Evolutionary conservation across 2,888 invertebrate species (phyloP).

Genomic region (Himalopsyche anomala): DNA sequence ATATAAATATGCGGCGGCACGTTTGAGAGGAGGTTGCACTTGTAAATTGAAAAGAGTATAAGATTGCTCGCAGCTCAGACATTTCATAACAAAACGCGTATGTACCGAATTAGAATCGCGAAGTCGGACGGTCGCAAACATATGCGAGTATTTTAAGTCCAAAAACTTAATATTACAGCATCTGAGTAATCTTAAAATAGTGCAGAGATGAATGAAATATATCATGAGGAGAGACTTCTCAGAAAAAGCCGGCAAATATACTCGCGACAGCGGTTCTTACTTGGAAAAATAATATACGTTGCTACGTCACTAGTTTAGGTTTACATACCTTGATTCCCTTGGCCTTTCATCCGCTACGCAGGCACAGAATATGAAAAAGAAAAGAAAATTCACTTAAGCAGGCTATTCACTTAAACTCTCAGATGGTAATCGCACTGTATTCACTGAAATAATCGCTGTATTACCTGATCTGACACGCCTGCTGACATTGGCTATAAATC

Average conservation of each 20-base stretch:
- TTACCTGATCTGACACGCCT: constrained; percentile 94
- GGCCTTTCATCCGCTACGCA: constrained; percentile 89
- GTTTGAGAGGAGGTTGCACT: not conserved
- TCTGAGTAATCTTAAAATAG: constrained; percentile 18
- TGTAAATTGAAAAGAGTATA: not conserved
- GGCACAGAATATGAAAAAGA: constrained; percentile 78
- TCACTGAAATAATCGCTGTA: constrained; percentile 65
- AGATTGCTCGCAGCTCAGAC: not conserved
- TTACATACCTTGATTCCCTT: constrained; percentile 86
- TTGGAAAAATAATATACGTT: constrained; percentile 49
- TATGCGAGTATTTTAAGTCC: not conserved
- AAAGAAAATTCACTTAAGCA: constrained; percentile 69
- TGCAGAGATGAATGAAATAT: not conserved
- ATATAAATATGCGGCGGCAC: not conserved
- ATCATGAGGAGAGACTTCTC: not conserved
- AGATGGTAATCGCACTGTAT: constrained; percentile 41
- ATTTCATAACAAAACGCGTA: constrained; percentile 41
- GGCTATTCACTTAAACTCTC: constrained; percentile 65
- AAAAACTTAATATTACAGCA: not conserved
- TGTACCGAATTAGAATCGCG: constrained; percentile 29
- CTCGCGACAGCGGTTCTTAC: constrained; percentile 32
- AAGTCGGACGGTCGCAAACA: constrained; percentile 20
- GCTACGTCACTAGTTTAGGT: constrained; percentile 58
- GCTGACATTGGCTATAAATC: constrained; percentile 90
- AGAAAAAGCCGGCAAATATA: constrained; percentile 50